Conservation (phyloP, 2,797 vertebrate species). For the Alcedo atthis region DNA sequence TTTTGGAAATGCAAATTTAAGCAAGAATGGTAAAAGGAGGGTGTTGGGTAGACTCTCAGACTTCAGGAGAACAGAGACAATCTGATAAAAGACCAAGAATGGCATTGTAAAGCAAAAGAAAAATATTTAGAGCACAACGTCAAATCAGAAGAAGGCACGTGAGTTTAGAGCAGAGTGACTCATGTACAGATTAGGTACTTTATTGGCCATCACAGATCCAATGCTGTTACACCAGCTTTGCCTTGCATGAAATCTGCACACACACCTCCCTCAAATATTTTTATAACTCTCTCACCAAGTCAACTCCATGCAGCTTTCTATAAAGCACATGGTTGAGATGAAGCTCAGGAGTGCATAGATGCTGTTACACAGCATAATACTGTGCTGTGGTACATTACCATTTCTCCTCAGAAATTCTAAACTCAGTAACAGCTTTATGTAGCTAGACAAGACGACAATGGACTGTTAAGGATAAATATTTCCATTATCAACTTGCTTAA, state of each 20-base stretch:
- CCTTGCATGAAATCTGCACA: background rate
- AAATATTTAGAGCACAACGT: background rate
- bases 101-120: background rate
- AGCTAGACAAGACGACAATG: background rate
- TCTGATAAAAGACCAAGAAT: background rate
- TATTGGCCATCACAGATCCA: background rate
- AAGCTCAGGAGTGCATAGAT: background rate
- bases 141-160: background rate
- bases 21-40: background rate
- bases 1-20: background rate
- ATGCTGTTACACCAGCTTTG: background rate
- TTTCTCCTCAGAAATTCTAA: background rate
- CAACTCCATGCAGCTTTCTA: background rate
- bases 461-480: background rate
- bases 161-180: background rate
- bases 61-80: background rate
- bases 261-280: constrained; percentile 44
- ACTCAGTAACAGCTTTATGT: background rate
- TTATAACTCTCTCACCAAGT: constrained; percentile 10
- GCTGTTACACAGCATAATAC: background rate
- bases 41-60: accelerated
- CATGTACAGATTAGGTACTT: background rate
- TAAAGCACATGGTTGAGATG: background rate
- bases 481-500: background rate
- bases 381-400: background rate